Evolutionary conservation across 92 coral and sea anemone species (phyloP), one percentile per base, ranked within the genome.

Genomic region (Epizoanthus ramosus): DNA sequence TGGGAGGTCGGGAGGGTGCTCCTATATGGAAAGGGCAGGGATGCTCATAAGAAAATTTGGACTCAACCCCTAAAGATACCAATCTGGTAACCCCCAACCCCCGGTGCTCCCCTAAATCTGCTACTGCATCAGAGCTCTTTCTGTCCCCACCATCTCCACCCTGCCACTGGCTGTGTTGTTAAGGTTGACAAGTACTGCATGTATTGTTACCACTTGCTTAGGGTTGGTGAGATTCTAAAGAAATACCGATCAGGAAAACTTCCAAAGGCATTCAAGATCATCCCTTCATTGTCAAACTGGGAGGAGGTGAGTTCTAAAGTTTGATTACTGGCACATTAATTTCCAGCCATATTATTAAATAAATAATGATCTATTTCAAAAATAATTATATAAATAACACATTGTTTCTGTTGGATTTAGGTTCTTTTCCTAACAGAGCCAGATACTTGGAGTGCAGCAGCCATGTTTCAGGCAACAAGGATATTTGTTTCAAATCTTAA

Each of bases 181-280:
- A 50, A 12, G 54, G 54, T 50, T 50, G 54, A 50, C 54, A 50
- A 50, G 0, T 9, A 50, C 1, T 58, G 9, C 54, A 50, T 9
- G 0, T 9, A 50, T 10, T 58, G 9, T 37, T 9, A 33, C 4
- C 23, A 6, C 33, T 79, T 69, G 73, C 79, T 3, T 71, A 97
- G 99, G 45, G 99, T 97, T 79, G 99, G 99, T 19, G 98, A 97
- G 70, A 94, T 97, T 69, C 87, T 97, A 60, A 91, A 90, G 69
- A 97, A 90, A 80, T 97, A 97, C 85, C 87, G 99, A 75, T 92
- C 98, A 37, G 99, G 99, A 67, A 94, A 93, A 74, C 87, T 97
- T 31, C 99, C 99, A 28, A 97, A 97, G 84, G 99, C 99, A 37
- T 97, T 97, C 77, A 97, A 97, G 85, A 89, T 97, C 70, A 94